Conservation (phyloP, 2,888 invertebrate genomes). For the Dasypolia templi region DNA sequence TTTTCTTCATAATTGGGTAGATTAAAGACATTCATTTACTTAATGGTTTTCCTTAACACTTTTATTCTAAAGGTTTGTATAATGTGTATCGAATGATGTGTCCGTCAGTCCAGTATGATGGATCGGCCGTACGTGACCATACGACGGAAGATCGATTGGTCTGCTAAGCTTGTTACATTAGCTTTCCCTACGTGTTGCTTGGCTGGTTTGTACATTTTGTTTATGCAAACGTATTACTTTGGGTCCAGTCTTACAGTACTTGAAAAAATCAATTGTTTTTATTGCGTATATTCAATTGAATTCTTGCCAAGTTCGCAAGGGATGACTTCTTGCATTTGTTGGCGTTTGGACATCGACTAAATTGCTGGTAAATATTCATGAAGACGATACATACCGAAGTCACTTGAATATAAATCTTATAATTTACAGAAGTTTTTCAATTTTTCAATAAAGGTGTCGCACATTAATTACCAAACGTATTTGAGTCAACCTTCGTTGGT, state of each 20-base stretch:
- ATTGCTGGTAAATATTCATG: not conserved
- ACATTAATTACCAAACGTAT: not conserved
- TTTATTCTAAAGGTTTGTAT: constrained; percentile 31
- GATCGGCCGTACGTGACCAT: constrained; percentile 48
- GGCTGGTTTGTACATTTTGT: constrained; percentile 12
- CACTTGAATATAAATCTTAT: not conserved
- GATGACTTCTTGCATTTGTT: not conserved
- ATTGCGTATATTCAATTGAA: not conserved
- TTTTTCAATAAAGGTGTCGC: not conserved
- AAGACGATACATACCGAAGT: not conserved
- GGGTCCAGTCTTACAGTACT: not conserved
- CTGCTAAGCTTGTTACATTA: constrained; percentile 53
- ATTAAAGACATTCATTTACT: constrained; percentile 4
- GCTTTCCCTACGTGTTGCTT: not conserved
- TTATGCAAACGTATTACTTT: not conserved
- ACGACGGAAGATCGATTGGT: constrained; percentile 58
- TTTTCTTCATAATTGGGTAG: not conserved
- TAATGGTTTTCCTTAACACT: constrained; percentile 4
- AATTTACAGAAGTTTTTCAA: not conserved
- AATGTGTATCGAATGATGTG: constrained; percentile 46
- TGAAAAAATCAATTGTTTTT: not conserved
- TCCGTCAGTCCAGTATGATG: constrained; percentile 55
- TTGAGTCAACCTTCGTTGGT: constrained; percentile 12
- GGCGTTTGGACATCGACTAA: not conserved
- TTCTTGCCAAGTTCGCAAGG: not conserved